phyloP scores from a whole-genome alignment of 2,888 invertebrate species.

The Calliphora vomitoria region DNA sequence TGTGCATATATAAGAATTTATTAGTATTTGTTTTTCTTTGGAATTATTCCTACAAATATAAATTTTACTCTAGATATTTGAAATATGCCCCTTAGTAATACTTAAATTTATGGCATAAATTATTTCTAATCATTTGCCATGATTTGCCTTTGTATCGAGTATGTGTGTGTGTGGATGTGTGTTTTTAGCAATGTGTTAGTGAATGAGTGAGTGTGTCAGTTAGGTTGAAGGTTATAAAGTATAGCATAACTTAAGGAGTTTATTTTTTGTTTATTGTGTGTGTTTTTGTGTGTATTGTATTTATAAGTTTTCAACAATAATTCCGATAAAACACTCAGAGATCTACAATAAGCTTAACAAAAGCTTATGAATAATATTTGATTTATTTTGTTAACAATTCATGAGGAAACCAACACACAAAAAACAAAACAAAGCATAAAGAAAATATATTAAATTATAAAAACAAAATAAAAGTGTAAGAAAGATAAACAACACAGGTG shows the following conservation, averaged over 20 bases:
- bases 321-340: slow-evolving; percentile 19
- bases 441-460: slow-evolving; percentile 8
- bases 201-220: slow-evolving; percentile 7
- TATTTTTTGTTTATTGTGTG: no score
- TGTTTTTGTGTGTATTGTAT: not conserved
- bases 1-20: not conserved
- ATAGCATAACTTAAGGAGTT: slow-evolving; percentile 26
- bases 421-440: not conserved
- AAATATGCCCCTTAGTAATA: slow-evolving; percentile 51
- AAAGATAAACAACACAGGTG: slow-evolving; percentile 38
- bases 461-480: slow-evolving; percentile 2
- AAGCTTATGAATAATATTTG: slow-evolving; percentile 57
- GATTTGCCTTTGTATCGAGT: slow-evolving; percentile 43
- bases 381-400: slow-evolving; percentile 48
- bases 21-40: not conserved
- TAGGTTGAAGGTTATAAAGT: slow-evolving; percentile 27
- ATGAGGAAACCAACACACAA: not conserved
- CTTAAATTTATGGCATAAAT: slow-evolving; percentile 71
- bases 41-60: slow-evolving; percentile 12
- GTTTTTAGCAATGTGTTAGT: not conserved
- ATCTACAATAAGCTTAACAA: slow-evolving; percentile 16
- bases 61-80: slow-evolving; percentile 50
- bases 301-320: slow-evolving; percentile 42
- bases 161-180: not conserved
- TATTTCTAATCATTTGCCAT: slow-evolving; percentile 66